Conservation (phyloP, 1,140 invertebrate species). For the Manduca sexta region DNA sequence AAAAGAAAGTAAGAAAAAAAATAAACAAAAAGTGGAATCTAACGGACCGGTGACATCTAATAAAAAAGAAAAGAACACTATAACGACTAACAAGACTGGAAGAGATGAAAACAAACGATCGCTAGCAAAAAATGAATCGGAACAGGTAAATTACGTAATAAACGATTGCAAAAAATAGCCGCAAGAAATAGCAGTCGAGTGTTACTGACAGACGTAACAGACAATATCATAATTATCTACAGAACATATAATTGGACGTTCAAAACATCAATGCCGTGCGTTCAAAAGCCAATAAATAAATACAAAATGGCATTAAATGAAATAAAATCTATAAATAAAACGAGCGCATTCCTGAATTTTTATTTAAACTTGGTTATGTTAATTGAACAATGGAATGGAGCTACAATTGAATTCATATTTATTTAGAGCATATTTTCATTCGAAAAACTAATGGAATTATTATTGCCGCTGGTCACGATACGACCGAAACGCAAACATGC, state of each 20-base stretch:
- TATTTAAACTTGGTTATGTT: conserved; percentile 7
- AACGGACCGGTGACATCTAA: conserved; percentile 48
- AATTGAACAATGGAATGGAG: conserved; percentile 20
- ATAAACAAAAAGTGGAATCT: conserved; percentile 59
- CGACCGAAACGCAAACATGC: conserved; percentile 32
- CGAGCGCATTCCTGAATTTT: too few relatives aligned
- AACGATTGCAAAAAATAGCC: not conserved
- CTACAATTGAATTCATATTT: conserved; percentile 18
- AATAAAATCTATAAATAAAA: too few relatives aligned
- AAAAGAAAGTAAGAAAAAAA: conserved; percentile 74
- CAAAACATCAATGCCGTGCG: too few relatives aligned
- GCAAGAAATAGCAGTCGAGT: not conserved
- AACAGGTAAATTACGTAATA: conserved; percentile 12
- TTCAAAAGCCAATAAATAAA: too few relatives aligned
- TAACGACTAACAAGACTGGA: conserved; percentile 37
- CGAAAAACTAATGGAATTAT: conserved; percentile 44
- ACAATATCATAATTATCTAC: too few relatives aligned
- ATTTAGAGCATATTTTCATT: conserved; percentile 28
- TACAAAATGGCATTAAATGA: too few relatives aligned
- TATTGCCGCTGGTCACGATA: conserved; percentile 43
- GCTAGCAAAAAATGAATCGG: conserved; percentile 32
- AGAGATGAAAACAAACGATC: conserved; percentile 45
- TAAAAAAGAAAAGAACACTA: conserved; percentile 44
- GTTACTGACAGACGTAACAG: too few relatives aligned
- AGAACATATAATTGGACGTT: too few relatives aligned